Evolutionary conservation across 2,888 invertebrate species (phyloP), one percentile per base, ranked within the genome.

Genomic region (Julus scanicus): DNA sequence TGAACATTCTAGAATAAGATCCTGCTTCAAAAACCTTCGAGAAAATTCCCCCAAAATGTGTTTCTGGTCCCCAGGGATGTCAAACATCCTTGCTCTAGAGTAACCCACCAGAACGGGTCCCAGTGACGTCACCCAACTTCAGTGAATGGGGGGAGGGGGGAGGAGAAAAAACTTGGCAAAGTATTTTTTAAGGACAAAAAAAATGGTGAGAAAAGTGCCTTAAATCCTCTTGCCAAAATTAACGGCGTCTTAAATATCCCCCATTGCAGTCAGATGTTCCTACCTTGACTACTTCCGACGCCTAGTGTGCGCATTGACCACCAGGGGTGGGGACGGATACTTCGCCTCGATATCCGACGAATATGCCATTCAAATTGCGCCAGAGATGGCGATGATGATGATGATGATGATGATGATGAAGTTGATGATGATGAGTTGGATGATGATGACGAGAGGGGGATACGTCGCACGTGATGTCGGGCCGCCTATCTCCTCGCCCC

Each of bases 331-430:
- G 63, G 63, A 63, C 63, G 63, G 63, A 63, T 63, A n/a, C 20
- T 63, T 20, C 17, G 57, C 17, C 20, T n/a, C 63, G 63, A 63
- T 63, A 63, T 20, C 63, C 63, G 63, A 20, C 63, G 63, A 63
- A 63, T 63, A 63, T 63, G 63, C 63, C 63, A 63, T 63, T 63
- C 63, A 63, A 63, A 63, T 63, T 63, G 63, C 63, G 63, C 63
- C 63, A 63, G 63, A 63, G 63, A 63, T 63, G 63, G 63, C 63
- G 63, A 20, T 63, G 63, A 63, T 63, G 63, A 63, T 63, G 63
- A 63, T 63, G 63, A 63, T 17, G 63, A 63, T 63, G 63, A 63
- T 63, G 63, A 63, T 20, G 63, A 20, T 3, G 63, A n/a, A 20
- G 63, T 20, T n/a, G 63, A 53, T 15, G 53, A 13, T 53, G 53